Conservation (phyloP, 1,140 invertebrate species). For the Drosophila ogumai region DNA sequence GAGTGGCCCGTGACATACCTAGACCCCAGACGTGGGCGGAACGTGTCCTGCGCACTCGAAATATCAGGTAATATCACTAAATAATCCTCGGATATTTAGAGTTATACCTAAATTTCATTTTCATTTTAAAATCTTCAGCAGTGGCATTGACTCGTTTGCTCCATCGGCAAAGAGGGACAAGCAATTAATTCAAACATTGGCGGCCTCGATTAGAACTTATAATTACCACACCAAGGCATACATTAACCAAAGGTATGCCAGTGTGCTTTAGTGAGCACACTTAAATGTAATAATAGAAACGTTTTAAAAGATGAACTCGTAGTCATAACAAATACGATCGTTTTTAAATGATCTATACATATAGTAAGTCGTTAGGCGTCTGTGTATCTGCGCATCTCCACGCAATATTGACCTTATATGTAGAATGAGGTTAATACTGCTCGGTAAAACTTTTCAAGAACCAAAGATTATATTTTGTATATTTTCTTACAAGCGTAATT, state of each 20-base stretch:
- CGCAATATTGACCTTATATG: background rate
- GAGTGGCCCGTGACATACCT: slow-evolving; percentile 89
- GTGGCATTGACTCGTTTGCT: slow-evolving; percentile 68
- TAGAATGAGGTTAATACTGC: slow-evolving; percentile 4
- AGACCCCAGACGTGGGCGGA: slow-evolving; percentile 93
- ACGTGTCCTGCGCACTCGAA: slow-evolving; percentile 88
- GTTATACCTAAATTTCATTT: background rate
- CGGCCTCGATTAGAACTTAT: slow-evolving; percentile 86
- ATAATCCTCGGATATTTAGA: background rate
- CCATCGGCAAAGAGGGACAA: slow-evolving; percentile 84
- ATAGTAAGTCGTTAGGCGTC: slow-evolving; percentile 41
- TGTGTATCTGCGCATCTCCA: slow-evolving; percentile 34
- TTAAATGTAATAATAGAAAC: slow-evolving; percentile 41
- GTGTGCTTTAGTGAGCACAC: slow-evolving; percentile 71
- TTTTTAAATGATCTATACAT: slow-evolving; percentile 34
- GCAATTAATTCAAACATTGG: slow-evolving; percentile 86
- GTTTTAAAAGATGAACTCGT: slow-evolving; percentile 32
- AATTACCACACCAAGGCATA: slow-evolving; percentile 87
- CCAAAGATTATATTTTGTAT: slow-evolving; percentile 46
- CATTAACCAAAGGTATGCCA: slow-evolving; percentile 87
- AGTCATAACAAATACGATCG: slow-evolving; percentile 26
- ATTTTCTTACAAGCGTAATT: slow-evolving; percentile 46
- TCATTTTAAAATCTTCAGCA: slow-evolving; percentile 47
- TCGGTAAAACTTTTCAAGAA: slow-evolving; percentile 31
- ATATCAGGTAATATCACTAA: slow-evolving; percentile 57